A percentile compares a stretch with the other conserved stretches of the same genome.
phyloP scores from a whole-genome alignment of 2,113 vertebrate genomes.

The Burhinus bistriatus region DNA sequence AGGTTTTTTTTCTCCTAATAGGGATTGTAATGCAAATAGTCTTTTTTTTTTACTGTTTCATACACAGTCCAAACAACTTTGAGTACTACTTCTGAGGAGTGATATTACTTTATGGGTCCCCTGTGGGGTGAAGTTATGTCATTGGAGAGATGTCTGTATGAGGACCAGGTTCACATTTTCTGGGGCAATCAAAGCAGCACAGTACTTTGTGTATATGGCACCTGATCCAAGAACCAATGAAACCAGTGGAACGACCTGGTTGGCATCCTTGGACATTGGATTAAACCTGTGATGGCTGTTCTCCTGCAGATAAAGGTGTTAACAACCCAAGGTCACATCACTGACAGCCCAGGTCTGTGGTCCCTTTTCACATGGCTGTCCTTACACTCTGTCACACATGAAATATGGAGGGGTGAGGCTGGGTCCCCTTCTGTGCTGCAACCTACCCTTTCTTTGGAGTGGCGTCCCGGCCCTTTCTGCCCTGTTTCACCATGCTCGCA shows the following conservation, averaged over 20 bases:
- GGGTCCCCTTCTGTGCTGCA: neutral
- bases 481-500: neutral
- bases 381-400: neutral
- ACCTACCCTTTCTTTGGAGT: neutral
- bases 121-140: neutral
- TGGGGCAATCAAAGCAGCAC: neutral
- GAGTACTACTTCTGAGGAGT: neutral
- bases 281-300: neutral
- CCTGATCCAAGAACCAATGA: neutral
- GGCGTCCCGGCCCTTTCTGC: neutral
- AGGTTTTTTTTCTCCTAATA: neutral
- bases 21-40: neutral
- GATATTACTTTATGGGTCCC: neutral
- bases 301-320: neutral
- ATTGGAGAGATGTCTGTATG: neutral
- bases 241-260: neutral
- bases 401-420: conserved; percentile 17
- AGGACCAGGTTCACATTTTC: neutral
- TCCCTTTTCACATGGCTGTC: neutral
- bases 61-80: neutral
- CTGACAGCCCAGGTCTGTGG: neutral
- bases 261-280: neutral
- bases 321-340: neutral
- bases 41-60: neutral
- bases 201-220: neutral